Evolutionary conservation across 2,797 vertebrate genomes (phyloP).

Genomic region (Nannoperca obscura): DNA sequence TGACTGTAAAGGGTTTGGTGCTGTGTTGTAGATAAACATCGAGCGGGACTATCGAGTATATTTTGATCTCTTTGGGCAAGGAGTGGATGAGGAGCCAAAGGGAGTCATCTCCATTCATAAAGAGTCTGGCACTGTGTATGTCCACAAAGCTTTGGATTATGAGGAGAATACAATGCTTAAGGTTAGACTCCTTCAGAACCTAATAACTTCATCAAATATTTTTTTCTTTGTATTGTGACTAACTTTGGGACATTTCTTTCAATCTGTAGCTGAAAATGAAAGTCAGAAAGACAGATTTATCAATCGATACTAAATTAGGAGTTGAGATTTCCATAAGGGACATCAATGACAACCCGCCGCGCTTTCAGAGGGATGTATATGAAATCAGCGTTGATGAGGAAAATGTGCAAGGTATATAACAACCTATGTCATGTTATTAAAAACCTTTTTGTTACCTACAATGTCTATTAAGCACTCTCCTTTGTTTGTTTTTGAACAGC

Average conservation of each 20-base stretch:
- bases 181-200: conserved; percentile 48
- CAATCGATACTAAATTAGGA: conserved; percentile 70
- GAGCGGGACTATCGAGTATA: conserved; percentile 19
- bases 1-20: neutral
- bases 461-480: accelerated
- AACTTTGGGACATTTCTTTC: conserved; percentile 1
- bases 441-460: neutral
- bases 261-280: conserved; percentile 71
- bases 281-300: conserved; percentile 46
- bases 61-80: conserved; percentile 73
- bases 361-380: conserved; percentile 66
- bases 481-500: neutral
- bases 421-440: neutral
- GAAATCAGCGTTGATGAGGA: conserved; percentile 64
- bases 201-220: neutral
- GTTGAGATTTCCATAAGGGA: conserved; percentile 77
- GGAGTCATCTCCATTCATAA: conserved; percentile 75
- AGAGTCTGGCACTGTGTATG: conserved; percentile 53
- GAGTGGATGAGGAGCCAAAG: conserved; percentile 77
- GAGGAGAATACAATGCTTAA: conserved; percentile 55
- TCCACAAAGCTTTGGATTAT: conserved; percentile 74
- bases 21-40: conserved; percentile 62
- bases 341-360: conserved; percentile 84
- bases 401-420: conserved; percentile 63
- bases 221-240: neutral